These are phyloP conservation scores for Pica pica DNA, from an alignment of 2,113 vertebrate species.

Conservation along the genomic window DNA sequence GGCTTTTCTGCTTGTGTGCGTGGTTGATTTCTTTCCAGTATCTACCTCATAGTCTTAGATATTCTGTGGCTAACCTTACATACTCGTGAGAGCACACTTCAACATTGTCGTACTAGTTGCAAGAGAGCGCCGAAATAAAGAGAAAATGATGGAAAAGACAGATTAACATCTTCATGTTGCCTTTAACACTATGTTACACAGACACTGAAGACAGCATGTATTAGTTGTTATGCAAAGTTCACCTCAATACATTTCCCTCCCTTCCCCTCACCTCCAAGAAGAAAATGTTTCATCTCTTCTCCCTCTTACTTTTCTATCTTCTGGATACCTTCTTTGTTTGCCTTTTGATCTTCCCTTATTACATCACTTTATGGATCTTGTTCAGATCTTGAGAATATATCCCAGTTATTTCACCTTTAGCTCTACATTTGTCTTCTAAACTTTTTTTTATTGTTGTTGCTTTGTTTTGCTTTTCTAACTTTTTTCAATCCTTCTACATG, in stretches of 20 bases:
- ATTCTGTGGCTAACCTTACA: neutral
- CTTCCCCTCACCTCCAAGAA: neutral
- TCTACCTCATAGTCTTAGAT: neutral
- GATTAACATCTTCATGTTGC: neutral
- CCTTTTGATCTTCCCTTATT: neutral
- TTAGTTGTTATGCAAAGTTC: neutral
- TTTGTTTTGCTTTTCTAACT: neutral
- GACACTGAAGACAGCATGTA: neutral
- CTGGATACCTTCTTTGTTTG: neutral
- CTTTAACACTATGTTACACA: neutral
- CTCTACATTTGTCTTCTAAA: neutral
- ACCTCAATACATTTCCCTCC: neutral
- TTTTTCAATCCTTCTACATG: neutral
- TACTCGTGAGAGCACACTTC: neutral
- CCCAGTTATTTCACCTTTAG: neutral
- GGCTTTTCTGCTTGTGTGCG: accelerated
- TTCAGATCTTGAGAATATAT: neutral
- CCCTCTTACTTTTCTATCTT: neutral
- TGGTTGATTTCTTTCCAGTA: neutral
- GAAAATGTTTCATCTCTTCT: neutral
- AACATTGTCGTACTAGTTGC: neutral
- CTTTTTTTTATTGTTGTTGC: accelerated
- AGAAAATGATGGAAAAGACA: neutral
- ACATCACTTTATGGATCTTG: neutral
- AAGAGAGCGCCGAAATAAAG: neutral